Conservation (phyloP, 2,888 invertebrate species). For the Dolichopus griseipennis region DNA sequence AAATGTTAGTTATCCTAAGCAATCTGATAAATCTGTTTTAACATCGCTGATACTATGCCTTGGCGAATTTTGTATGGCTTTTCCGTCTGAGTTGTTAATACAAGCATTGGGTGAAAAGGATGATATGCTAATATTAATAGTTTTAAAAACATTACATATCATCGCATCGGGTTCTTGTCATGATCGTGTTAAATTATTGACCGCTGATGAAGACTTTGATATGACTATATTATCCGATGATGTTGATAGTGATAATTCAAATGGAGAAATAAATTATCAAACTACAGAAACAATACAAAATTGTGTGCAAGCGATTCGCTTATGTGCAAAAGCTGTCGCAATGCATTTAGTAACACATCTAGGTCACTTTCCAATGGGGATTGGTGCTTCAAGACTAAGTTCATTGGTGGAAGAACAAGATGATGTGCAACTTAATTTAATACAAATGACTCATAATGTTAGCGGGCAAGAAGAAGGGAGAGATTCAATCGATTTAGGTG, state of each 20-base stretch:
- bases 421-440: slow-evolving; percentile 49
- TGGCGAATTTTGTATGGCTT: slow-evolving; percentile 88
- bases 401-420: slow-evolving; percentile 88
- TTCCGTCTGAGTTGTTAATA: slow-evolving; percentile 59
- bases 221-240: slow-evolving; percentile 40
- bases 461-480: slow-evolving; percentile 27
- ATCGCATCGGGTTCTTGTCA: slow-evolving; percentile 38
- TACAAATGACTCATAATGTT: slow-evolving; percentile 12
- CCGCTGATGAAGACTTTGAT: slow-evolving; percentile 42
- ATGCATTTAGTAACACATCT: slow-evolving; percentile 85
- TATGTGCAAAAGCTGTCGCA: slow-evolving; percentile 52
- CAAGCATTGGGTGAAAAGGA: slow-evolving; percentile 34
- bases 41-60: slow-evolving; percentile 74
- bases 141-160: slow-evolving; percentile 57
- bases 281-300: slow-evolving; percentile 43
- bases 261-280: slow-evolving; percentile 36
- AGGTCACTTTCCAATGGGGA: slow-evolving; percentile 90
- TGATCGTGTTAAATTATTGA: slow-evolving; percentile 35
- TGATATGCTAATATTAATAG: slow-evolving; percentile 52
- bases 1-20: slow-evolving; percentile 38
- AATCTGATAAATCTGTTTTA: slow-evolving; percentile 39
- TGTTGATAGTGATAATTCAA: slow-evolving; percentile 33
- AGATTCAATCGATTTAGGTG: slow-evolving; percentile 58
- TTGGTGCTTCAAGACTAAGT: slow-evolving; percentile 78
- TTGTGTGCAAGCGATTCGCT: slow-evolving; percentile 50